Percentiles rank a stretch among this genome's conserved stretches.
phyloP scores from a whole-genome alignment of 2,888 invertebrate species.

The Calliphora vomitoria region DNA sequence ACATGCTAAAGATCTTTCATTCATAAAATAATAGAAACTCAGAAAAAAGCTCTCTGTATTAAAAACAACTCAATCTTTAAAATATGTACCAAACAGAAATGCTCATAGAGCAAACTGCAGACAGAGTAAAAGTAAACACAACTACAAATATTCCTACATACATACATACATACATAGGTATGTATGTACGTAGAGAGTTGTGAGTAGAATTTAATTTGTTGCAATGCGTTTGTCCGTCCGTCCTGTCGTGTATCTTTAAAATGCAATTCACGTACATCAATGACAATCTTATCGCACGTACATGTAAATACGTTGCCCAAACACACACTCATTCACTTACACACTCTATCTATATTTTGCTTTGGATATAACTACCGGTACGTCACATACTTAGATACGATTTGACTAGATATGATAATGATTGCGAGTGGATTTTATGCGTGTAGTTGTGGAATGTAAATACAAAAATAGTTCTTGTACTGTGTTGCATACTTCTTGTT shows the following conservation, averaged over 20 bases:
- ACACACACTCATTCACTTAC: neutral
- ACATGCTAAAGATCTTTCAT: conserved; percentile 46
- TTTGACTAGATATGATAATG: neutral
- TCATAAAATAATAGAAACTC: conserved; percentile 50
- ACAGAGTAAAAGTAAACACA: neutral
- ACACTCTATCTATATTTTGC: neutral
- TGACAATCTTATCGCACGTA: conserved; percentile 62
- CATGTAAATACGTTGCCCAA: conserved; percentile 9
- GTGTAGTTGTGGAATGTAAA: conserved; percentile 50
- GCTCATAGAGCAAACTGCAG: neutral
- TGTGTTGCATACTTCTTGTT: conserved; percentile 7
- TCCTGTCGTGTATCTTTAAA: conserved; percentile 3
- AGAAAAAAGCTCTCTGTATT: conserved; percentile 19
- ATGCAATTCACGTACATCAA: conserved; percentile 63
- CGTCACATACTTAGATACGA: neutral
- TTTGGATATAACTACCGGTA: conserved; percentile 37
- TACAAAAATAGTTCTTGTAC: conserved; percentile 38
- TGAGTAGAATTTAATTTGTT: conserved; percentile 38
- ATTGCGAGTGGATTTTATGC: conserved; percentile 47
- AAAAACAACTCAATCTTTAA: neutral
- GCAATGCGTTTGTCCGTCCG: neutral
- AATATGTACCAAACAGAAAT: neutral
- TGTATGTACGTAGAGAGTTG: neutral
- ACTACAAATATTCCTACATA: neutral
- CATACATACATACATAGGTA: neutral